phyloP scores from a whole-genome alignment of 2,113 vertebrate genomes.

The Candoia aspera region DNA sequence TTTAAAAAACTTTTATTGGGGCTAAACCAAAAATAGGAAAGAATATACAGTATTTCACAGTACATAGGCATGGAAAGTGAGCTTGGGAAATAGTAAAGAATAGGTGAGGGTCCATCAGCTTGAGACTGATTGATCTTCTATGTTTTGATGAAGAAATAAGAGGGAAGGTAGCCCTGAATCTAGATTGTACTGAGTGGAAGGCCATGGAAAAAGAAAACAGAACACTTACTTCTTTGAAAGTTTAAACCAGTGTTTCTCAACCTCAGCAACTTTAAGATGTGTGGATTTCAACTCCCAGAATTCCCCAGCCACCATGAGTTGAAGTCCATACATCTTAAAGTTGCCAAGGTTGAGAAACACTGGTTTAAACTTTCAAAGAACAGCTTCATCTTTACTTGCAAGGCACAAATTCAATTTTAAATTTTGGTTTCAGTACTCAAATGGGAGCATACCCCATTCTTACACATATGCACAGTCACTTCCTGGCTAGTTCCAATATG shows the following conservation, averaged over 20 bases:
- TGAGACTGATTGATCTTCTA: background rate
- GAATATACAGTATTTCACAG: background rate
- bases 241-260: background rate
- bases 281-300: background rate
- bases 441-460: background rate
- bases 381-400: background rate
- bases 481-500: background rate
- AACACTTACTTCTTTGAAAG: background rate
- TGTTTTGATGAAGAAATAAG: slow-evolving; percentile 10
- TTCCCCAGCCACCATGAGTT: background rate
- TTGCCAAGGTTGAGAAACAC: no score
- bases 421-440: background rate
- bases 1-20: background rate
- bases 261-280: no score
- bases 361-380: background rate
- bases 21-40: background rate
- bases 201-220: background rate
- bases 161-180: background rate
- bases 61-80: background rate
- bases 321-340: no score
- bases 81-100: background rate
- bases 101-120: background rate
- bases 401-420: background rate
- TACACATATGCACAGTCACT: background rate
- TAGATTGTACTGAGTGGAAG: background rate